Percentiles rank a stretch among this genome's conserved stretches.
Evolutionary conservation across 2,797 vertebrate species (phyloP).

Genomic region (Saxicola maurus): DNA sequence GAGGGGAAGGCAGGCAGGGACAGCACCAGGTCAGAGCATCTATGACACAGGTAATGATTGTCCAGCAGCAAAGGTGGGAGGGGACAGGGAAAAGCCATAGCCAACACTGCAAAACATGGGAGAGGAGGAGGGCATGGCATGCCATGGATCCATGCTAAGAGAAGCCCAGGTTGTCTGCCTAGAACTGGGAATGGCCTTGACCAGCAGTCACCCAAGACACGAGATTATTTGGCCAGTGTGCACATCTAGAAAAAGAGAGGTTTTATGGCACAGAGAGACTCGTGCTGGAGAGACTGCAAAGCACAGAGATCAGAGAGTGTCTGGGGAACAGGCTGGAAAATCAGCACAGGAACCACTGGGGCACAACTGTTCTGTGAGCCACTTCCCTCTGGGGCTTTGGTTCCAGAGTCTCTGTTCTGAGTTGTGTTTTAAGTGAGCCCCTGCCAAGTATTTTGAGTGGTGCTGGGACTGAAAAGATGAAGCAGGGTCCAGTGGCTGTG

Average conservation of each 20-base stretch:
- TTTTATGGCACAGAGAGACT: constrained; percentile 58
- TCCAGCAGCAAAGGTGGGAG: constrained; percentile 16
- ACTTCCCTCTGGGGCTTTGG: background rate
- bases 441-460: background rate
- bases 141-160: background rate
- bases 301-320: background rate
- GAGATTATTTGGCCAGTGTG: constrained; percentile 46
- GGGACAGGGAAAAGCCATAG: background rate
- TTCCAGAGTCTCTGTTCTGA: background rate
- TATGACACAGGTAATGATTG: constrained; percentile 29
- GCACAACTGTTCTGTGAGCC: background rate
- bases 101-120: background rate
- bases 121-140: background rate
- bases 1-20: constrained; percentile 33
- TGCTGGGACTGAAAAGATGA: background rate
- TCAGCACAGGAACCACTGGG: background rate
- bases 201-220: background rate
- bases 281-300: background rate
- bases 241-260: constrained; percentile 13
- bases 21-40: constrained; percentile 46
- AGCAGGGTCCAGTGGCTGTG: background rate
- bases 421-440: background rate
- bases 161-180: constrained; percentile 3
- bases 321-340: background rate
- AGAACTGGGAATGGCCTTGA: background rate